Evolutionary conservation across 1,140 invertebrate species (phyloP), one percentile per base, ranked within the genome.

Genomic region (Papilio polytes): DNA sequence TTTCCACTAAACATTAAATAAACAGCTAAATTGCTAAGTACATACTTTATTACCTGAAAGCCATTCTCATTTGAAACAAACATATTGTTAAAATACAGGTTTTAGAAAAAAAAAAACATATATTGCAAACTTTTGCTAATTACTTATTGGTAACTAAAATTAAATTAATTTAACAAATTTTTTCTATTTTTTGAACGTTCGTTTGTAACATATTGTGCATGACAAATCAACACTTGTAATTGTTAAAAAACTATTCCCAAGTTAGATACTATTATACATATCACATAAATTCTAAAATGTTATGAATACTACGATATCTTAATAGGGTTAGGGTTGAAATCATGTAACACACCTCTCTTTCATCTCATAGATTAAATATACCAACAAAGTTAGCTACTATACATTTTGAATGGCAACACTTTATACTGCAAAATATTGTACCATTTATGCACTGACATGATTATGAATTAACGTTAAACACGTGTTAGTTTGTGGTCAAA

Each of bases 1-100:
- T 90, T 88, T 89, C 85, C 80, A 84, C 79, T 85, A 80, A 86
- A 31, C 53, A 31, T 78, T 72, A 80, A 48, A 36, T 48, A 80
- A 80, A 76, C 44, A 76, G 41, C 44, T 59, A 48, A 63, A 59
- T 82, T 73, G 13, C 66, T 26, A 56, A 56, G 15, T 36, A 74
- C 20, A 66, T 80, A 8, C 44, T 81, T 53, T 78, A 46, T 20
- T 9, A 78, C 31, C 80, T 26, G 18, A 36, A 18, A 15, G 9
- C 26, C 10, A 8, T 15, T 31, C 13, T 70, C 15, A 0, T 74
- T 73, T 44, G 31, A 73, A 73, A 73, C 2, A 73, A 73, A 26
- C 22, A 63, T 63, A 31, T 63, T 63, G 59, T 63, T 63, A 63
- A 9, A 63, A 63, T 9, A 63, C 22, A 26, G 20, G 59, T 63